Percentiles rank a stretch among this genome's conserved stretches.
These are phyloP conservation scores for Cecidostiba fungosa DNA, from an alignment of 2,888 invertebrate species.

Conservation along the genomic window DNA sequence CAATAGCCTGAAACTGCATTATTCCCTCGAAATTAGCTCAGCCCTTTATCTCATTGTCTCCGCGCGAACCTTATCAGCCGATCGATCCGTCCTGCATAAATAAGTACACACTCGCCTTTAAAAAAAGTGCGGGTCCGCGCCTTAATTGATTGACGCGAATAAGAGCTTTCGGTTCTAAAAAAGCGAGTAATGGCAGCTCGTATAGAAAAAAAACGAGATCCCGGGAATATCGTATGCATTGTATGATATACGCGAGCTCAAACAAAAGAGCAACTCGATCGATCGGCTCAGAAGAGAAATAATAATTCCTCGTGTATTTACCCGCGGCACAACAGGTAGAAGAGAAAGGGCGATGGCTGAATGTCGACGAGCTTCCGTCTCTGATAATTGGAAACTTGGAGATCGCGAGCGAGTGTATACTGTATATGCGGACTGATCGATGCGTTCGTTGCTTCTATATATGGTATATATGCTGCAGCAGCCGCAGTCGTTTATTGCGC, in stretches of 20 bases:
- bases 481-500: slow-evolving; percentile 7
- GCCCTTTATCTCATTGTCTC: neutral
- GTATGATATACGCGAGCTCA: neutral
- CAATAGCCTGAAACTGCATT: neutral
- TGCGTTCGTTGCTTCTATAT: neutral
- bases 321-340: slow-evolving; percentile 42
- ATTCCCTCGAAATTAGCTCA: neutral
- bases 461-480: too few species aligned
- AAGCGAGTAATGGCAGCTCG: neutral
- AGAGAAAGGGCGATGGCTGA: neutral
- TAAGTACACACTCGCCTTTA: too few species aligned
- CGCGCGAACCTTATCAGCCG: neutral
- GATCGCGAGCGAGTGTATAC: neutral
- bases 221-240: neutral
- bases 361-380: slow-evolving; percentile 18
- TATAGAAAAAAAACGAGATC: neutral
- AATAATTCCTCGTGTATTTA: slow-evolving; percentile 28
- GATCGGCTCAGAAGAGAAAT: slow-evolving; percentile 31
- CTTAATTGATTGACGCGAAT: slow-evolving; percentile 32
- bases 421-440: slow-evolving; percentile 6
- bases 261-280: slow-evolving; percentile 5
- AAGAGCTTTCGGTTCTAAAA: neutral
- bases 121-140: neutral
- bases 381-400: slow-evolving; percentile 50
- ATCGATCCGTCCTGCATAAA: slow-evolving; percentile 8